Evolutionary conservation across 1,140 invertebrate species (phyloP), one percentile per base, ranked within the genome.

Genomic region (Drosophila pectinifera): DNA sequence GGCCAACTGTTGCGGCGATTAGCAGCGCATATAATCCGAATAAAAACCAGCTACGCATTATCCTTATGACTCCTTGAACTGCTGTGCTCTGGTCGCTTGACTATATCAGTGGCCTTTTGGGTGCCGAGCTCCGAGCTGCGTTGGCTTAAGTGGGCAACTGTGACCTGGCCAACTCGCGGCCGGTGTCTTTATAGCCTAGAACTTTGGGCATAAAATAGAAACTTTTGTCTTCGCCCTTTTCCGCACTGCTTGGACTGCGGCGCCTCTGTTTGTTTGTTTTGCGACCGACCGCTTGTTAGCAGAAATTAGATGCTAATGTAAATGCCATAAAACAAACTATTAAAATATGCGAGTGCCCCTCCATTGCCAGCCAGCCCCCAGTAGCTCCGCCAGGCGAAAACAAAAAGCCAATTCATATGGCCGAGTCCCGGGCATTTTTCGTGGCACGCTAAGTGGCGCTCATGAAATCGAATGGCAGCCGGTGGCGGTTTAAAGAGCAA

Each of bases 301-400:
- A 64, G 13, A 89, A 88, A 89, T 88, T 70, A 88, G 83, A 88
- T 86, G 83, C 83, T 88, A 89, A 88, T 89, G 83, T 84, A 88
- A 89, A 84, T 69, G 84, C 82, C 83, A 84, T 88, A 88, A 88
- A 88, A 78, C 80, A 83, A 89, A 88, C 83, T 89, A 88, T 88
- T 88, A 89, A 84, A 80, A 86, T 83, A 88, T 86, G 79, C 72
- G 58, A 75, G 45, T 76, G 48, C 51, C 36, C 28, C 28, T 14
- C 59, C 28, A 14, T 10, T 31, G 6, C 11, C 28, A 31, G 10
- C 8, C 7, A 31, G 10, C 8, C 7, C 28, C 28, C 3, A 31
- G 28, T 31, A 31, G 31, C 24, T 22, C 3, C 36, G 18, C 13
- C 39, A 58, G 68, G 76, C 61, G 54, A 73, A 62, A 89, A 88